phyloP scores from a whole-genome alignment of 2,888 invertebrate species.

The Drosophila algonquin region DNA sequence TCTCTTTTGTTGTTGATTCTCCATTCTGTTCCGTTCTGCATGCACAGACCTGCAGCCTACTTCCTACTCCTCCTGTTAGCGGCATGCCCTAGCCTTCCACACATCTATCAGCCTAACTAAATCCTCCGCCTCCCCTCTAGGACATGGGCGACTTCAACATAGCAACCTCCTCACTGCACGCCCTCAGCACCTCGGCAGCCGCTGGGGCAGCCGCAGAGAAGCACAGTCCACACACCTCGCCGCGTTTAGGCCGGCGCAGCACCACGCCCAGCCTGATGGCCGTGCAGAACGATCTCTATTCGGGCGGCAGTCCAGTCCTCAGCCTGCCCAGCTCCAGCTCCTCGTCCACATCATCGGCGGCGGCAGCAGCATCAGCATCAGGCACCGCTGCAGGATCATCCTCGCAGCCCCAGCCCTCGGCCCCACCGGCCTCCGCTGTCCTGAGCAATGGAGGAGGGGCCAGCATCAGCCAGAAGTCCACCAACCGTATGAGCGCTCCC shows the following conservation, averaged over 20 bases:
- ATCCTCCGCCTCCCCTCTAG: conserved; percentile 74
- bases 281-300: conserved; percentile 83
- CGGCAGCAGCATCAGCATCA: conserved; percentile 38
- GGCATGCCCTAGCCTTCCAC: conserved; percentile 29
- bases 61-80: conserved; percentile 30
- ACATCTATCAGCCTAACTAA: not conserved
- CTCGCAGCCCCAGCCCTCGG: conserved; percentile 74
- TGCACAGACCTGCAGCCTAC: conserved; percentile 18
- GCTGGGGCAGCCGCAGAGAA: conserved; percentile 76
- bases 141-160: conserved; percentile 87
- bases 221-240: conserved; percentile 86
- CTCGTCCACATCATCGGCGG: conserved; percentile 49
- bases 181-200: conserved; percentile 82
- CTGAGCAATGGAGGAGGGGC: conserved; percentile 59
- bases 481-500: conserved; percentile 84
- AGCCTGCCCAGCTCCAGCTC: conserved; percentile 66
- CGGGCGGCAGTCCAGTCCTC: conserved; percentile 74
- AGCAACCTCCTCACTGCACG: conserved; percentile 87
- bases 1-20: conserved; percentile 31
- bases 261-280: conserved; percentile 83
- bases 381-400: conserved; percentile 4
- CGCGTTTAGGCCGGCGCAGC: conserved; percentile 85
- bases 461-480: conserved; percentile 73
- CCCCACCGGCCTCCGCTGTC: conserved; percentile 77
- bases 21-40: conserved; percentile 14